Evolutionary conservation across 2,888 invertebrate genomes (phyloP), one percentile per base, ranked within the genome.

Genomic region (Rhamphomyia laevipes): DNA sequence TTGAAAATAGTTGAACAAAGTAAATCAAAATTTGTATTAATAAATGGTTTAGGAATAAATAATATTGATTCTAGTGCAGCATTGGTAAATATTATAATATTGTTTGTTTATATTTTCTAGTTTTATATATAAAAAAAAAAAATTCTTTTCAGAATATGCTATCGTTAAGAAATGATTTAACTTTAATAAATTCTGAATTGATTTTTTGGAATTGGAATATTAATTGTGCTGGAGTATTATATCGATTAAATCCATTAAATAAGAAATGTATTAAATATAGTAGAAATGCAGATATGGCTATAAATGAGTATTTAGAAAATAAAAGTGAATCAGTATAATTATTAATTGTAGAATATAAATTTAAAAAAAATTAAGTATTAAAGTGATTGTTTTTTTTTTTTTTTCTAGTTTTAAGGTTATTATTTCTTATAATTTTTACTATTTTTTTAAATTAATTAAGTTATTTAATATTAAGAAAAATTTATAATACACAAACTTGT

Each of bases 1-100:
- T 80, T 92, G 51, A 79, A 81, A 61, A 87, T 87, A 71, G 84
- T 80, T 15, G 83, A 74, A 11, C 74, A 76, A 56, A 74, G 75
- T 49, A 77, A 76, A n/a, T 74, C 71, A 52, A 72, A 77, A 59
- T 46, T 78, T 41, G 82, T 89, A 51, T 83, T 90, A 46, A 78
- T 90, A 44, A 86, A 88, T 72, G 90, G 80, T n/a, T 68, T 68
- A 53, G 74, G 74, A 56, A 70, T 81, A 30, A 70, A 68, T 47
- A 73, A 72, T 55, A 77, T 80, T 55, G 81, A 81, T 62, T 73
- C 74, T 6, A 81, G 81, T 2, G 77, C 79, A 11, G 79, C 76
- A 13, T 72, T 75, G 67, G 80, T 78, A 70, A 42, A 46, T 38
- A 9, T 37, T 42, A 10, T 21, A 48, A 23, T 41, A 42, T 44